A percentile compares a stretch with the other conserved stretches of the same genome.
These are phyloP conservation scores for Leptonema lineaticorne DNA, from an alignment of 1,140 invertebrate genomes.

Conservation along the genomic window DNA sequence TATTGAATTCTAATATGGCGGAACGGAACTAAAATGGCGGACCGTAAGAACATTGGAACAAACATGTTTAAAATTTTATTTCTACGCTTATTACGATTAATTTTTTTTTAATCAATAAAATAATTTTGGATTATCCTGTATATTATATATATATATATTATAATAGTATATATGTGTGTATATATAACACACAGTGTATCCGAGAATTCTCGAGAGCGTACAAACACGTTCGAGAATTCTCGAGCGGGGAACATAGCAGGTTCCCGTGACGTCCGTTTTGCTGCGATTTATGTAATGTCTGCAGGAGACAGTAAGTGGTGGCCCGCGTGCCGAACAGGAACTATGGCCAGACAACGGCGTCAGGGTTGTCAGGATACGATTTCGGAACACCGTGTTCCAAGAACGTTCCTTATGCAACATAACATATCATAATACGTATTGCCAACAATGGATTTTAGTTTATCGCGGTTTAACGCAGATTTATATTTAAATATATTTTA, in stretches of 20 bases:
- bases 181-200: background rate
- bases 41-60: no score
- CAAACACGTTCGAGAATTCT: no score
- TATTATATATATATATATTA: background rate
- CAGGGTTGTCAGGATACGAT: background rate
- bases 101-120: no score
- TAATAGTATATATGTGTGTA: background rate
- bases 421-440: no score
- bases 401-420: background rate
- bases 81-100: no score
- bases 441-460: background rate
- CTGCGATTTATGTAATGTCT: conserved; percentile 39
- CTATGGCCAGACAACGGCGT: background rate
- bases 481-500: no score
- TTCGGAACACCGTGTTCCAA: background rate
- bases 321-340: conserved; percentile 21
- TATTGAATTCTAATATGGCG: no score
- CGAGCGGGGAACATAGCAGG: background rate
- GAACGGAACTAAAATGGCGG: no score
- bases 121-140: no score
- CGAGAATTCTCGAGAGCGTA: background rate
- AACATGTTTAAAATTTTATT: no score
- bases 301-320: conserved; percentile 33
- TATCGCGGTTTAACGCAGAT: no score
- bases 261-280: conserved; percentile 9